These are phyloP conservation scores for Dasysyrphus albostriatus DNA, from an alignment of 2,888 invertebrate species.

Conservation along the genomic window DNA sequence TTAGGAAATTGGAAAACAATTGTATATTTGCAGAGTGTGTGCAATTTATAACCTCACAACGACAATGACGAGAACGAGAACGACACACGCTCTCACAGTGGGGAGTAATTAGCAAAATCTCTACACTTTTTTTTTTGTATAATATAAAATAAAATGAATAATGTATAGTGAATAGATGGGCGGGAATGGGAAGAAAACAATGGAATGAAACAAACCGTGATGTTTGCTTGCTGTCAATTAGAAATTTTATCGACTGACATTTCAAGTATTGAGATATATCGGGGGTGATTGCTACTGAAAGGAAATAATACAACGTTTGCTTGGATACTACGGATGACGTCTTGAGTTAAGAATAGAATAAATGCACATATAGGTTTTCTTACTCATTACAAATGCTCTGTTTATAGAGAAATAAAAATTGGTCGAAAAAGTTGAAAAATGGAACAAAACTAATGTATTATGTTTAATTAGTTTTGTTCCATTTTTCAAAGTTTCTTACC, in stretches of 20 bases:
- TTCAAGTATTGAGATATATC: neutral
- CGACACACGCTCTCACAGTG: slow-evolving; percentile 54
- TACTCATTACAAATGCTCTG: too few species aligned
- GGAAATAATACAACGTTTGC: too few species aligned
- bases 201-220: neutral
- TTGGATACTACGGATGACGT: too few species aligned
- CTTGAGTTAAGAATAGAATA: too few species aligned
- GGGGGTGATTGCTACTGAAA: neutral
- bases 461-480: too few species aligned
- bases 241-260: slow-evolving; percentile 27
- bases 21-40: slow-evolving; percentile 63
- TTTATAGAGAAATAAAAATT: too few species aligned
- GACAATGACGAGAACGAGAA: neutral
- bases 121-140: slow-evolving; percentile 31
- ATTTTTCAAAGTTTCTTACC: too few species aligned
- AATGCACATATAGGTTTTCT: too few species aligned
- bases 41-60: slow-evolving; percentile 27
- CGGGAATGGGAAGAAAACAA: slow-evolving; percentile 25
- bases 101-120: slow-evolving; percentile 72
- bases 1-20: slow-evolving; percentile 54
- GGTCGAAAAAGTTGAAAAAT: too few species aligned
- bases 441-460: too few species aligned
- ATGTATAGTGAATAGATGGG: slow-evolving; percentile 13
- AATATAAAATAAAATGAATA: slow-evolving; percentile 50
- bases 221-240: slow-evolving; percentile 51